Evolutionary conservation across 2,888 invertebrate genomes (phyloP).

Genomic region (Tachina lurida): DNA sequence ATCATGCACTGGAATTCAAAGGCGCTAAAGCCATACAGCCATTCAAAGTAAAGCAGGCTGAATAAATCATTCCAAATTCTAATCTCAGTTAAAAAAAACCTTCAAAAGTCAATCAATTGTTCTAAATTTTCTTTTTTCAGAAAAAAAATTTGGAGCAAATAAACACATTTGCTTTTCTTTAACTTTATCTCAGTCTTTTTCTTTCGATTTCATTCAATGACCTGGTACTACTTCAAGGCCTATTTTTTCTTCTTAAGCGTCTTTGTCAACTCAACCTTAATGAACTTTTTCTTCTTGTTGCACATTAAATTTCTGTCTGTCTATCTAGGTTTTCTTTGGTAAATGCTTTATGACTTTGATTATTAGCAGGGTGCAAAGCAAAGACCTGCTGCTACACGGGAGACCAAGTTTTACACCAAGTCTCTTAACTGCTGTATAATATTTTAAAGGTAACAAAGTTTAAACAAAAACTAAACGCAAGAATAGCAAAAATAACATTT

Average conservation of each 20-base stretch:
- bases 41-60: not conserved
- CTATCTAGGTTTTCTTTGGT: slow-evolving; percentile 2
- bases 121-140: slow-evolving; percentile 14
- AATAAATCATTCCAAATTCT: not conserved
- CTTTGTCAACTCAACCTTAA: slow-evolving; percentile 64
- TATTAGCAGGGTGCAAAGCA: slow-evolving; percentile 15
- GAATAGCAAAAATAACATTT: slow-evolving; percentile 18
- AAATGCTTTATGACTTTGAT: slow-evolving; percentile 31
- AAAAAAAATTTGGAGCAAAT: not conserved
- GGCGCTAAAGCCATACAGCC: not conserved
- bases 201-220: slow-evolving; percentile 57
- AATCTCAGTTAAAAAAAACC: not conserved
- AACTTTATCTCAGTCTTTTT: not conserved
- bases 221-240: slow-evolving; percentile 55
- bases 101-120: slow-evolving; percentile 23
- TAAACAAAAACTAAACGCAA: slow-evolving; percentile 7
- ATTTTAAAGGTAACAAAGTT: slow-evolving; percentile 12
- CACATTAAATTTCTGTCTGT: slow-evolving; percentile 19
- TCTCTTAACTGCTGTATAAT: slow-evolving; percentile 20
- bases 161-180: slow-evolving; percentile 1
- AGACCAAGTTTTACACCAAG: not conserved
- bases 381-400: not conserved
- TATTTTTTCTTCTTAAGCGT: not conserved
- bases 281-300: slow-evolving; percentile 46
- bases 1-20: not conserved